Evolutionary conservation across 2,797 vertebrate species (phyloP), one percentile per base, ranked within the genome.

Genomic region (Tragelaphus eurycerus): DNA sequence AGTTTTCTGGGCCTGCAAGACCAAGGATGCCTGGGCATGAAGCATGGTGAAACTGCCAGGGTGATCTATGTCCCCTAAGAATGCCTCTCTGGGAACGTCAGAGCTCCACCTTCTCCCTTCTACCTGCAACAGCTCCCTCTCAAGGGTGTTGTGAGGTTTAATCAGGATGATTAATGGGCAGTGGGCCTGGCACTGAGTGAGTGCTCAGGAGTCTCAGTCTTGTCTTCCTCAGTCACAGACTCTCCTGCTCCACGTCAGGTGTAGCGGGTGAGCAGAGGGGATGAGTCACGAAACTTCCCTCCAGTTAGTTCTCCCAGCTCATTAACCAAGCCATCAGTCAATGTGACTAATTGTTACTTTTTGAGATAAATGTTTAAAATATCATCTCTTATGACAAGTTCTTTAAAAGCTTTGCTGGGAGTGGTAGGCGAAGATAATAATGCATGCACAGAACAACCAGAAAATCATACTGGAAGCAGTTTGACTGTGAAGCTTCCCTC

Each of bases 341-440:
- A 11, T 13, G 34, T 83, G 92, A 90, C 96, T 98, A 98, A 98
- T 96, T 97, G 94, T 90, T 96, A 93, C 92, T 91, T 97, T 91
- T 86, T 46, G 94, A 95, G 88, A 95, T 96, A 97, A 97, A 97
- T 98, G 97, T 97, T 98, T 98, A 89, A 98, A 97, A 97, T 97
- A 95, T 97, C 96, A 96, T 91, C 74, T 93, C 83, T 74, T 83
- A 31, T 92, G 90, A 97, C 78, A 96, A 92, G 3, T 89, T 57
- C 78, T 93, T 91, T 97, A 76, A 92, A 95, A 96, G 62, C 85
- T 97, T 50, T 86, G 23, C n/a, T 86, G 78, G 71, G 23, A 83
- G 93, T 93, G 78, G 43, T 43, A 83, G 23, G 17, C 43, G 43
- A 79, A 81, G 38, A 57, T 86, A 83, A 84, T 21, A 34, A 43